Evolutionary conservation across 2,113 vertebrate species (phyloP).

Genomic region (Coregonus clupeaformis): DNA sequence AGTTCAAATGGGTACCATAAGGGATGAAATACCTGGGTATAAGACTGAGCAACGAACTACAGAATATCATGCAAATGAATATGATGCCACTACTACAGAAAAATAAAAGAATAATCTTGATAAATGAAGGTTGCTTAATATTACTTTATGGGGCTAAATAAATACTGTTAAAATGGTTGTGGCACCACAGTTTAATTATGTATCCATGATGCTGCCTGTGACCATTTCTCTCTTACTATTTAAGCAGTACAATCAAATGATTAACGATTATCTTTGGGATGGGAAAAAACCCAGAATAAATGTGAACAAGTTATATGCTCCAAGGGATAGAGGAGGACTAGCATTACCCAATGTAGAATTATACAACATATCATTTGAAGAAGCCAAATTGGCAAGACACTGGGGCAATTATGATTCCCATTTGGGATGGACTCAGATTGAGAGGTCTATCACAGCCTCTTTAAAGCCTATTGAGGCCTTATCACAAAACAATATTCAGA

Average conservation of each 20-base stretch:
- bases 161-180: too few species aligned
- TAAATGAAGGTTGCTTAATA: too few species aligned
- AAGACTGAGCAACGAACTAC: not conserved
- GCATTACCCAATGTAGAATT: not conserved
- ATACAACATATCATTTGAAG: not conserved
- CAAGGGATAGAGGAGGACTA: not conserved
- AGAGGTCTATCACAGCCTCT: not conserved
- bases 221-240: too few species aligned
- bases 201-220: too few species aligned
- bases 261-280: not conserved
- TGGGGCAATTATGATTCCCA: not conserved
- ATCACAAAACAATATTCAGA: not conserved
- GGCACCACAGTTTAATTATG: too few species aligned
- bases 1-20: not conserved
- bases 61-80: not conserved
- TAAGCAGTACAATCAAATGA: too few species aligned
- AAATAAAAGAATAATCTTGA: too few species aligned
- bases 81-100: too few species aligned
- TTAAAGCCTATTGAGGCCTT: not conserved
- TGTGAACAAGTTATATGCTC: conserved; percentile 4
- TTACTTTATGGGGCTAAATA: too few species aligned
- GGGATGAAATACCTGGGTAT: conserved; percentile 5
- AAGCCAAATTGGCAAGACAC: not conserved
- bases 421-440: not conserved
- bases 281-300: too few species aligned